Evolutionary conservation across 2,888 invertebrate species (phyloP).

Genomic region (Amphimallon solstitiale): DNA sequence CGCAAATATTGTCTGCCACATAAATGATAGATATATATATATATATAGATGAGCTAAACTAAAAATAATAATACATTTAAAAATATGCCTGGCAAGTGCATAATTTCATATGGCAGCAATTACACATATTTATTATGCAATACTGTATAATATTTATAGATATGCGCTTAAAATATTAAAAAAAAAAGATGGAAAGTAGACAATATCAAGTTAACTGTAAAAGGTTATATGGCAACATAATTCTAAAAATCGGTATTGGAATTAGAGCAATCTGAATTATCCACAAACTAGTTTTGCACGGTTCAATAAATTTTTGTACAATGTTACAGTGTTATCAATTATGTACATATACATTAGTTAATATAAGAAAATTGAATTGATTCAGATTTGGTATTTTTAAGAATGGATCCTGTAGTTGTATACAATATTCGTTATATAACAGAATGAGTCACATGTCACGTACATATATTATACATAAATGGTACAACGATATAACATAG

Average conservation of each 20-base stretch:
- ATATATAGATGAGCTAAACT: constrained; percentile 6
- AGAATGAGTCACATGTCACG: constrained; percentile 9
- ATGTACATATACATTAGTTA: constrained; percentile 18
- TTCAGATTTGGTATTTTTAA: constrained; percentile 30
- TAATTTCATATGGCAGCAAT: constrained; percentile 12
- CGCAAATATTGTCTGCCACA: constrained; percentile 23
- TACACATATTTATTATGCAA: constrained; percentile 10
- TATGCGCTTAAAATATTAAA: constrained; percentile 9
- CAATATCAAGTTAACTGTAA: constrained; percentile 12
- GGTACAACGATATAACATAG: constrained; percentile 37
- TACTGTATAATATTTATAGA: constrained; percentile 12
- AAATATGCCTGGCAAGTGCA: not conserved
- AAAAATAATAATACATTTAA: constrained; percentile 13
- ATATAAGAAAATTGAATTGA: constrained; percentile 13
- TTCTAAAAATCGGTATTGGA: constrained; percentile 16
- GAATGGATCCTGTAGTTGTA: constrained; percentile 25
- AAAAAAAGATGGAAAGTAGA: constrained; percentile 12
- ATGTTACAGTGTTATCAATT: constrained; percentile 24
- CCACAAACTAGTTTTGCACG: constrained; percentile 26
- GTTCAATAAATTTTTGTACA: constrained; percentile 21
- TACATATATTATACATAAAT: constrained; percentile 26
- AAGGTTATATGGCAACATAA: not conserved
- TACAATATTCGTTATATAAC: constrained; percentile 25
- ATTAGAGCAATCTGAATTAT: constrained; percentile 21
- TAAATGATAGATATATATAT: constrained; percentile 8